Evolutionary conservation across 1,140 invertebrate genomes (phyloP), one percentile per base, ranked within the genome.

Genomic region (Ectropis grisescens): DNA sequence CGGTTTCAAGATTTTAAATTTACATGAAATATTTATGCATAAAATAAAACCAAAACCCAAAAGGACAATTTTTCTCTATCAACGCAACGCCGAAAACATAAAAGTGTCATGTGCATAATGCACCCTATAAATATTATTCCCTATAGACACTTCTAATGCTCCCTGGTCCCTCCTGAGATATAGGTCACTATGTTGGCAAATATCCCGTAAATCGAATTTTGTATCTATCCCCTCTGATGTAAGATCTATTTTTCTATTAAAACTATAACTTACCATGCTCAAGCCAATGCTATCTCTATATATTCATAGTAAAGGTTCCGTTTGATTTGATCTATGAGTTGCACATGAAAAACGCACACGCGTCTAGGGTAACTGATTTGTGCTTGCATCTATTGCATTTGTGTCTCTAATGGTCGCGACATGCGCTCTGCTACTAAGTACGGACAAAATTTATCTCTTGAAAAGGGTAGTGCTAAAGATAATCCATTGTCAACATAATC

Each of bases 21-120:
- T n/a, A n/a, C n/a, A n/a, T n/a, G n/a, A n/a, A n/a, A n/a, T n/a
- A n/a, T n/a, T n/a, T n/a, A n/a, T n/a, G n/a, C n/a, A n/a, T n/a
- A n/a, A n/a, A n/a, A n/a, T n/a, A n/a, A n/a, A n/a, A n/a, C n/a
- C n/a, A n/a, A n/a, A n/a, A n/a, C n/a, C n/a, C n/a, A n/a, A n/a
- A n/a, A 19, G 16, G 8, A 19, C 16, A 19, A 19, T 19, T 4
- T 35, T 42, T 47, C 39, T 47, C 40, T 57, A 61, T 67, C 58
- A 58, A 62, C 64, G 49, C 41, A 65, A 68, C 35, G 68, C 61
- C 67, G 57, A 74, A 74, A 55, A 72, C 67, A 81, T 81, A 81
- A 78, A 80, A 76, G 58, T 62, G 76, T 81, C 76, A 78, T 65
- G 62, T 70, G 67, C 76, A 76, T 76, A 70, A 70, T 81, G 72